A percentile compares a stretch with the other conserved stretches of the same genome.
Evolutionary conservation across 2,888 invertebrate species (phyloP).

Genomic region (Drosophila engyochracea): DNA sequence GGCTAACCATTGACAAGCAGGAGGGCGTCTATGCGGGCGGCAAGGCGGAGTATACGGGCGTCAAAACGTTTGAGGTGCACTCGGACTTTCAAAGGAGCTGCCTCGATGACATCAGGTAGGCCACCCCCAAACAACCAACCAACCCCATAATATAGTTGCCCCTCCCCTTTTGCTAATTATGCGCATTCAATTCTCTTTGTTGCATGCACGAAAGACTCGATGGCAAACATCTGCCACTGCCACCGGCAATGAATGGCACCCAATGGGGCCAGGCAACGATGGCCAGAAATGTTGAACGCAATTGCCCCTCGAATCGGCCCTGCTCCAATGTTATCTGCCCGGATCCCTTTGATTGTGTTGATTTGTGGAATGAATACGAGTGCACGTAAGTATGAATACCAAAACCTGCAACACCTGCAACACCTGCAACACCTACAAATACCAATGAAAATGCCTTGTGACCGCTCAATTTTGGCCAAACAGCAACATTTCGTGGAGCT

Average conservation of each 20-base stretch:
- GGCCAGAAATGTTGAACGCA: constrained; percentile 94
- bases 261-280: constrained; percentile 98
- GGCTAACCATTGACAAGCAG: constrained; percentile 96
- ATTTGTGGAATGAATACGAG: constrained; percentile 98
- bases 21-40: constrained; percentile 98
- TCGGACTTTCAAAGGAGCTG: constrained; percentile 97
- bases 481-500: not conserved
- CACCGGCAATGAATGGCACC: constrained; percentile 97
- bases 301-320: constrained; percentile 97
- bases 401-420: constrained; percentile 23
- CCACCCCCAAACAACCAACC: no score
- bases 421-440: not conserved
- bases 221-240: constrained; percentile 96
- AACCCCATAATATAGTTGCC: no score
- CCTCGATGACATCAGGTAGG: constrained; percentile 87
- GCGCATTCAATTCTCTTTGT: constrained; percentile 30
- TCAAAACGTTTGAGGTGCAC: constrained; percentile 96
- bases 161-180: constrained; percentile 22
- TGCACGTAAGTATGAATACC: constrained; percentile 93
- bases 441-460: not conserved
- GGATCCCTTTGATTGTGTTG: constrained; percentile 97
- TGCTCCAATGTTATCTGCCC: constrained; percentile 97
- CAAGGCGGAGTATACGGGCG: constrained; percentile 97
- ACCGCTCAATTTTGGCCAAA: not conserved
- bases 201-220: constrained; percentile 88